phyloP scores from a whole-genome alignment of 2,888 invertebrate genomes.

The Horisme vitalbata region DNA sequence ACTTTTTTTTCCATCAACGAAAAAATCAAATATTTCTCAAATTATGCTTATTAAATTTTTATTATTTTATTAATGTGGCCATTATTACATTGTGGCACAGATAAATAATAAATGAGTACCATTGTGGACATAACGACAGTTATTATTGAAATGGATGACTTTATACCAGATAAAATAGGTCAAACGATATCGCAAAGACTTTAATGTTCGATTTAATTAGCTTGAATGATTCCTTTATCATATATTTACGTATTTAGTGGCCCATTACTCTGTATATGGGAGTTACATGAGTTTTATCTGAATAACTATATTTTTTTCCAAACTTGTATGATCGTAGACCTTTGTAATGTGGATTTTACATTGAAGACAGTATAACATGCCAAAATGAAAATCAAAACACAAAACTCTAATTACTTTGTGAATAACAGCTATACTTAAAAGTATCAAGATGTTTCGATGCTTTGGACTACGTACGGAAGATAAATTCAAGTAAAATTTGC shows the following conservation, averaged over 20 bases:
- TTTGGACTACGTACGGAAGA: neutral
- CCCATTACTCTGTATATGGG: conserved; percentile 4
- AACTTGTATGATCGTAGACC: too few species aligned
- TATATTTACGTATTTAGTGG: conserved; percentile 28
- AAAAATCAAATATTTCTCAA: too few species aligned
- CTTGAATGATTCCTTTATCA: conserved; percentile 69
- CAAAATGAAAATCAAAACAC: too few species aligned
- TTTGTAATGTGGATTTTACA: too few species aligned
- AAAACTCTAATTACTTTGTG: too few species aligned
- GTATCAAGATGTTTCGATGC: too few species aligned
- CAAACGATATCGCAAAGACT: conserved; percentile 68
- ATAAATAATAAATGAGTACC: conserved; percentile 54
- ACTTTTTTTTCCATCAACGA: too few species aligned
- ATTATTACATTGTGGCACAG: conserved; percentile 33
- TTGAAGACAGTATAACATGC: too few species aligned
- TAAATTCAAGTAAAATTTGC: neutral
- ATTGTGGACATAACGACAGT: conserved; percentile 64
- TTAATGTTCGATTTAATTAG: conserved; percentile 77
- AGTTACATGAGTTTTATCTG: conserved; percentile 11
- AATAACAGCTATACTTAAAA: too few species aligned
- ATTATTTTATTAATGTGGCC: conserved; percentile 4
- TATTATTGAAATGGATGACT: conserved; percentile 79
- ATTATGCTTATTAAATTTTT: too few species aligned
- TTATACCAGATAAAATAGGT: conserved; percentile 74
- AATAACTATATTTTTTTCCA: too few species aligned